Base-by-base conservation (phyloP, 2,113 vertebrate genomes). In the Ovis aries region DNA sequence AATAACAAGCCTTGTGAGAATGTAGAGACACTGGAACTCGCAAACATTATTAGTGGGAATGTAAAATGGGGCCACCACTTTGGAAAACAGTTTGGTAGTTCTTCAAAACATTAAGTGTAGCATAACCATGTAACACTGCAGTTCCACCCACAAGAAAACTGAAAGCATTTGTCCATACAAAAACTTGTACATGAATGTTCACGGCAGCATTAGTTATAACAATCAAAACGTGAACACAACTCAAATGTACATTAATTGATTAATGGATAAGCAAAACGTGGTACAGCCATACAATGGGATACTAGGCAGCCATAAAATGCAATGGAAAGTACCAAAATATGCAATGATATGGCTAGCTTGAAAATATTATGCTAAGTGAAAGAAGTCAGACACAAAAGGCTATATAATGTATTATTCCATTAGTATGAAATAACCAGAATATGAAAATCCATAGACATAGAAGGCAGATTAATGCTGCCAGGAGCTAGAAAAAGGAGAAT, bases 81-180 rank as follows among this genome's bases (percentile, higher is more conserved):
- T 78, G 64, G 57, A 95, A 95, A 88, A 88, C 2, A 95, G 57
- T 95, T 74, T 74, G 52, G 57, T 88, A 94, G 14, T 81, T 96
- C 43, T 84, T 91, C 43, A 86, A 62, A 86, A 60, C 84, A 43
- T 74, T 55, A 78, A 93, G 57, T 25, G 55, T 4, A 78, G 8
- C 43, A 29, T 50, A 40, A 74, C 19, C 21, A 80, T 64, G 67
- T 3, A 19, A 78, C 52, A 25, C 27, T 55, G n/a, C 12, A 80
- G 74, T 74, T 97, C 33, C 12, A 97, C 12, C 74, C 50, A 33
- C n/a, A 53, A 95, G 52, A 92, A 53, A 88, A 85, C 0, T 11
- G 21, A 93, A 96, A 92, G 88, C 52, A 93, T 91, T 1, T 91
- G n/a, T 90, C 12, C 16, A 87, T 25, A 93, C 40, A 88, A 67